A percentile compares a stretch with the other conserved stretches of the same genome.
These are phyloP conservation scores for Brachionus angularis DNA, from an alignment of 1,140 invertebrate species.

Conservation along the genomic window DNA sequence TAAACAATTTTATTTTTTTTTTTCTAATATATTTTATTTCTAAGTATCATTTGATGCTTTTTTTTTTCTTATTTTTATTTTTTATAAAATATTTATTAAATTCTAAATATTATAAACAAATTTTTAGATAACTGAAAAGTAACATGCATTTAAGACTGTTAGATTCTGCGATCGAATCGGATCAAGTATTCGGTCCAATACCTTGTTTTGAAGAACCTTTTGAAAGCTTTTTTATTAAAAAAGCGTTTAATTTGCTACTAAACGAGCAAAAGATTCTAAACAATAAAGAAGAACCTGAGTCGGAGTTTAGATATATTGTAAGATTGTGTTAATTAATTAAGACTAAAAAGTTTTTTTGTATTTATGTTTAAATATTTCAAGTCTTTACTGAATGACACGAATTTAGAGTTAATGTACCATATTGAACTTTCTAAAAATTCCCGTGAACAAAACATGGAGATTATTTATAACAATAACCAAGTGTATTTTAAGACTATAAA, in stretches of 20 bases:
- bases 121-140: neutral
- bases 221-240: conserved; percentile 19
- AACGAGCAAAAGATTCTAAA: conserved; percentile 11
- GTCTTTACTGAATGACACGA: neutral
- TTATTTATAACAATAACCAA: conserved; percentile 36
- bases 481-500: conserved; percentile 30
- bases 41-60: no score
- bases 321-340: no score
- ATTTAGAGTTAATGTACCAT: conserved; percentile 22
- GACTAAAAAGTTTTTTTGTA: neutral
- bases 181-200: conserved; percentile 2
- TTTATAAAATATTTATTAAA: no score
- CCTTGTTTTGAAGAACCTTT: neutral
- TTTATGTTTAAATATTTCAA: neutral
- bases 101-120: neutral
- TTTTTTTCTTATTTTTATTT: no score
- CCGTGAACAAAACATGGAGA: conserved; percentile 41
- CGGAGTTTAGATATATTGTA: conserved; percentile 3
- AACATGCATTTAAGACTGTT: conserved; percentile 10
- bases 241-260: neutral
- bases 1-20: no score
- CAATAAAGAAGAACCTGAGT: neutral
- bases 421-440: conserved; percentile 21
- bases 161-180: neutral
- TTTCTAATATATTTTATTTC: no score